These are phyloP conservation scores for Tupaia chinensis DNA, from an alignment of 2,113 vertebrate species.

Conservation along the genomic window DNA sequence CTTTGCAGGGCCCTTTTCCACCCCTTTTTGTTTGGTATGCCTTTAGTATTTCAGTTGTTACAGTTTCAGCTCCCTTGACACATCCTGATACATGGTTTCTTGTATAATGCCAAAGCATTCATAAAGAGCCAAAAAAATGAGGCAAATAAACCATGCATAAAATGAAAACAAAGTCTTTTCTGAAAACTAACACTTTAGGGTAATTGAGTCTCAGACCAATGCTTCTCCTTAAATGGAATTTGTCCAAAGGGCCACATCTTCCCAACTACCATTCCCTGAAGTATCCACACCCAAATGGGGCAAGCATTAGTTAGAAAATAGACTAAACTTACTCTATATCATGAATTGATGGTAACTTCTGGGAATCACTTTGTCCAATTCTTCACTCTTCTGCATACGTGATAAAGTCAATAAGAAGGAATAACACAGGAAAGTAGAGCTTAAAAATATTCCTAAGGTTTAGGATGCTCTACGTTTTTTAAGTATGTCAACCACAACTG, in stretches of 20 bases:
- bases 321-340: neutral
- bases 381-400: neutral
- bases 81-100: neutral
- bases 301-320: constrained; percentile 35
- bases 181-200: constrained; percentile 55
- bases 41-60: constrained; percentile 48
- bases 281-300: neutral
- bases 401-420: constrained; percentile 35
- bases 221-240: constrained; percentile 69
- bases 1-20: neutral
- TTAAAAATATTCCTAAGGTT: neutral
- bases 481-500: neutral
- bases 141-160: constrained; percentile 41
- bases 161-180: constrained; percentile 56
- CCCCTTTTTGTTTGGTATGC: neutral
- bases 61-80: constrained; percentile 35
- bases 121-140: constrained; percentile 43
- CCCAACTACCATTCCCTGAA: constrained; percentile 33
- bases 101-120: neutral
- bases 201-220: constrained; percentile 47
- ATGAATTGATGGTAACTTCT: constrained; percentile 7
- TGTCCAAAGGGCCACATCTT: constrained; percentile 61
- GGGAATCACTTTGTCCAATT: constrained; percentile 3
- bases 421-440: constrained; percentile 4
- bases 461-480: constrained; percentile 7